phyloP scores from a whole-genome alignment of 2,888 invertebrate species.

The Atethmia centrago region DNA sequence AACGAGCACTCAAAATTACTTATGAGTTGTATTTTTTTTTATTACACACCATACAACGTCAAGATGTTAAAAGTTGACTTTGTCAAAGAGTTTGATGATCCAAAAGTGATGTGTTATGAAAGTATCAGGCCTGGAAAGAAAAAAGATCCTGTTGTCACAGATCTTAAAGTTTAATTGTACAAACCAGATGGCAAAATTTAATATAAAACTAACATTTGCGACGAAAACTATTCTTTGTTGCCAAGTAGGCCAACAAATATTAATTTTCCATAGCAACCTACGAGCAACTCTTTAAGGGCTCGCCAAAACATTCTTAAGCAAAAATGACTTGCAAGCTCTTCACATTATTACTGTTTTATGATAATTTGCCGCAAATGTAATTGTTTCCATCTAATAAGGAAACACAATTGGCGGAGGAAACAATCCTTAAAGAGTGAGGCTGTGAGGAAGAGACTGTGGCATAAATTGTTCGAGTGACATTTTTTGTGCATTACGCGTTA shows the following conservation, averaged over 20 bases:
- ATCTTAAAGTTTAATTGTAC: constrained; percentile 15
- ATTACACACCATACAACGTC: no score
- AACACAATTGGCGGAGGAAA: no score
- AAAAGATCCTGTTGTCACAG: constrained; percentile 7
- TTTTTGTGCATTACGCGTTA: no score
- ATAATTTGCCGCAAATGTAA: no score
- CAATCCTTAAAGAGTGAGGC: no score
- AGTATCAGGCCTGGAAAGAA: constrained; percentile 17
- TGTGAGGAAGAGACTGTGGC: no score
- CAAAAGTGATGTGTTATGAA: not conserved
- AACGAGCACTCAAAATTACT: no score
- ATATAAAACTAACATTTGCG: not conserved
- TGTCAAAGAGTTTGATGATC: no score
- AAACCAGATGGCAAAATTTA: constrained; percentile 21
- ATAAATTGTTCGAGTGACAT: no score
- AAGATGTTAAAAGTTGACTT: no score
- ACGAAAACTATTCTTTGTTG: constrained; percentile 6
- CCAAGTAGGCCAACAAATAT: constrained; percentile 7
- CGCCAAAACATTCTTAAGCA: constrained; percentile 13
- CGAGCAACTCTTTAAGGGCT: constrained; percentile 6
- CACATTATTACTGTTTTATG: not conserved
- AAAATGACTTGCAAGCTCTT: constrained; percentile 8
- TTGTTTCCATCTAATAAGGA: no score
- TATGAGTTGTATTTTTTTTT: no score
- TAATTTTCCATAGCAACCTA: constrained; percentile 11